Evolutionary conservation across 1,140 invertebrate species (phyloP), one percentile per base, ranked within the genome.

Genomic region (Pachyrhynchus sulphureomaculatus): DNA sequence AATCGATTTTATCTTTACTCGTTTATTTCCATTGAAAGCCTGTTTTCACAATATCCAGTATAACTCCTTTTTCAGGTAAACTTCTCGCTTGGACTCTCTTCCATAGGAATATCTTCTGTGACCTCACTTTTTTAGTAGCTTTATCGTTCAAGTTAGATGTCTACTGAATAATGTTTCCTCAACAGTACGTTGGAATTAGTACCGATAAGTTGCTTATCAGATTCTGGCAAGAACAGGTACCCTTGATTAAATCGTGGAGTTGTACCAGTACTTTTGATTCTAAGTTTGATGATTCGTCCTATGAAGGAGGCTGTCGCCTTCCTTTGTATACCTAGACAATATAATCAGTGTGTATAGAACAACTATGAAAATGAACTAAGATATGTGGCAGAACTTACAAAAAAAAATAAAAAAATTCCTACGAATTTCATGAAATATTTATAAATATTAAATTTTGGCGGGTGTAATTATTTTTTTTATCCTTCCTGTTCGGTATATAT

Each of bases 11-110:
- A 66, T 70, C 23, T 69, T 59, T n/a, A n/a, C n/a, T 2, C 45
- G 44, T 12, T 57, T 51, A 13, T 62, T 61, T 33, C 77, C 73
- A 52, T 78, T 78, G 61, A 78, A 78, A n/a, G 75, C 70, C 65
- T 78, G 73, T n/a, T 59, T 77, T 77, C 77, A 78, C 78, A 21
- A 75, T 77, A 62, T 77, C 74, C 49, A 78, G 62, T 45, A 78
- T 72, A 53, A 75, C 58, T 17, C 69, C 70, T 63, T 77, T 77
- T 59, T 78, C 76, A 29, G 74, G 68, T 13, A n/a, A 77, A 65
- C 69, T 74, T 77, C 24, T 72, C 65, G 52, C 74, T 68, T 10
- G 70, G 64, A 39, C 66, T 66, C 32, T 74, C 75, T 44, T 69
- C 74, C 51, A 76, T 47, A 21, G 51, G 15, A 4, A 76, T 60